Evolutionary conservation across 2,888 invertebrate genomes (phyloP).

Genomic region (Morinoia aosen): DNA sequence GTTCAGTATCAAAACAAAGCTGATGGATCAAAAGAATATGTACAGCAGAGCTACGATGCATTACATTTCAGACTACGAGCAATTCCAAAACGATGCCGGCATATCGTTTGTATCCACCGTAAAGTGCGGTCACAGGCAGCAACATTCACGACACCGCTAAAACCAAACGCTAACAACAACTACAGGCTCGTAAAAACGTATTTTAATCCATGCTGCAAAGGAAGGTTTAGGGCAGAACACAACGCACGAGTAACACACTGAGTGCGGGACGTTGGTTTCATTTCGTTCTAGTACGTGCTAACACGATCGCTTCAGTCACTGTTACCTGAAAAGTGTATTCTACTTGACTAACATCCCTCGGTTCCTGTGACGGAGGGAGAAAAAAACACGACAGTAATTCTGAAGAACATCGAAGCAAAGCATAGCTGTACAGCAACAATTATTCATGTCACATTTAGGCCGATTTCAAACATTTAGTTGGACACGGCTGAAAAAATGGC

Average conservation of each 20-base stretch:
- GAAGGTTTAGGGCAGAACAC: not conserved
- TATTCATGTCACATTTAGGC: not conserved
- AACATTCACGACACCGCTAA: not conserved
- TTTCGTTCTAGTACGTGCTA: not conserved
- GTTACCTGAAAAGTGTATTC: slow-evolving; percentile 68
- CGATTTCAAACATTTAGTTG: not conserved
- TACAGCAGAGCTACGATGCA: not conserved
- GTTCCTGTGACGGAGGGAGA: slow-evolving; percentile 61
- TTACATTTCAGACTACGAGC: not conserved
- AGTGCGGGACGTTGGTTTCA: not conserved
- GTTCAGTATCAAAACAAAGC: no score
- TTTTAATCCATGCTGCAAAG: not conserved
- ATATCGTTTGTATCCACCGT: not conserved
- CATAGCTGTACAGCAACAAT: not conserved
- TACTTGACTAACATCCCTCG: slow-evolving; percentile 66
- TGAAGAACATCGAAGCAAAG: not conserved
- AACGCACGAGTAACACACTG: not conserved
- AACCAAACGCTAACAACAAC: not conserved
- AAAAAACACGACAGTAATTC: not conserved
- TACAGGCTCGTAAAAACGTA: not conserved
- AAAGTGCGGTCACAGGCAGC: not conserved
- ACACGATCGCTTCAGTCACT: not conserved
- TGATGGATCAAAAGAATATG: not conserved
- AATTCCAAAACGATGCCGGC: not conserved
- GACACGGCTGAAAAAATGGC: not conserved